Evolutionary conservation across 2,797 vertebrate genomes (phyloP), one percentile per base, ranked within the genome.

Genomic region (Gallinago stenura): DNA sequence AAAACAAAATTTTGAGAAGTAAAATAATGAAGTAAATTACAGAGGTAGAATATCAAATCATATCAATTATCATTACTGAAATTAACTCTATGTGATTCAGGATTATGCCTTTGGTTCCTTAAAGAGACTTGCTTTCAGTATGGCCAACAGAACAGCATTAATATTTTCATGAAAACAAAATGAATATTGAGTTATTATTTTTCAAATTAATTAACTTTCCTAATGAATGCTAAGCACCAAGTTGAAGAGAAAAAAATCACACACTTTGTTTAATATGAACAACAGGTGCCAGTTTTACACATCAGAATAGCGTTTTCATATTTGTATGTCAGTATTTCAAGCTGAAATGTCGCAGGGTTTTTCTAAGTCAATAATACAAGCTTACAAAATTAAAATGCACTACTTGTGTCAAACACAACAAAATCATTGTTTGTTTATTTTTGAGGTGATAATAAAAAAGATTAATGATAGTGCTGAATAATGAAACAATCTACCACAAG

Each of bases 401-500:
- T 97, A 87, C 97, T 98, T 97, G 95, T 98, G 97, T 98, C 98
- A 98, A 98, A 97, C 96, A 97, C 96, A 97, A 97, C 97, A 97
- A 98, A 98, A 98, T 97, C 96, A 97, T 97, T 98, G 98, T 98
- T 98, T 98, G 97, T 98, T 98, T 98, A 97, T 98, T 98, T 98
- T 98, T 97, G 97, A 98, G 96, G 97, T 98, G 97, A 97, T 98
- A 98, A 98, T 98, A 98, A 98, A 98, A 98, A 97, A 98, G 98
- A 98, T 98, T 98, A 98, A 98, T 97, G 97, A 97, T 94, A 92
- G 91, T 95, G 79, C 95, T 97, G 93, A 95, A 97, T 98, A 98
- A 98, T 98, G 97, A 98, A 98, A 98, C 98, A 98, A 97, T 98
- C 98, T 98, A 97, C 96, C 89, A 95, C 90, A 45, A 97, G 87